phyloP scores from a whole-genome alignment of 1,140 invertebrate genomes.

The Tenebrio molitor region DNA sequence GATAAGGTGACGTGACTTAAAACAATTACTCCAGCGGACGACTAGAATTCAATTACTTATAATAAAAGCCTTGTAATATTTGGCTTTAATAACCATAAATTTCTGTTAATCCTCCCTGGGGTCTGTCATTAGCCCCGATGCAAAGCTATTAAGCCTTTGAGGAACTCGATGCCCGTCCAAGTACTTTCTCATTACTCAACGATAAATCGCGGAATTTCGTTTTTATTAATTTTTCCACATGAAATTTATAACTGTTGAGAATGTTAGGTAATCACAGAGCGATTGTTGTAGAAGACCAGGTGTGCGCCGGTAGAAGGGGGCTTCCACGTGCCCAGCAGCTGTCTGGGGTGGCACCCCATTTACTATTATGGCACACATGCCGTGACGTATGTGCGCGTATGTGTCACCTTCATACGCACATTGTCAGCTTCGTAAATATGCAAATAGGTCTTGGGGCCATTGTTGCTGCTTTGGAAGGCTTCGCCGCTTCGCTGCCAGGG shows the following conservation, averaged over 20 bases:
- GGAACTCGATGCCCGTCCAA: background rate
- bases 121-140: constrained; percentile 20
- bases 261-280: constrained; percentile 57
- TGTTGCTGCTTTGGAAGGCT: constrained; percentile 47
- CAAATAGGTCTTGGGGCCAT: constrained; percentile 44
- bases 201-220: constrained; percentile 15
- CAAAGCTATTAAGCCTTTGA: constrained; percentile 22
- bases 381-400: constrained; percentile 62
- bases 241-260: constrained; percentile 26
- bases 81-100: constrained; percentile 37
- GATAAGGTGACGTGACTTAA: constrained; percentile 16
- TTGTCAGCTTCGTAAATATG: constrained; percentile 47
- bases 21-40: background rate
- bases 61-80: constrained; percentile 40
- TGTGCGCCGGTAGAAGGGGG: constrained; percentile 52
- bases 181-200: constrained; percentile 8
- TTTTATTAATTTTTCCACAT: background rate
- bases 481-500: background rate
- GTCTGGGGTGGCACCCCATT: constrained; percentile 58
- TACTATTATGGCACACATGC: constrained; percentile 58
- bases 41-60: constrained; percentile 37
- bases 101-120: constrained; percentile 28
- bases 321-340: constrained; percentile 60
- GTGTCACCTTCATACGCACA: constrained; percentile 59
- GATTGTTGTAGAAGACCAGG: constrained; percentile 58